Conservation (phyloP, 1,140 invertebrate species). For the Teleopsis dalmanni region DNA sequence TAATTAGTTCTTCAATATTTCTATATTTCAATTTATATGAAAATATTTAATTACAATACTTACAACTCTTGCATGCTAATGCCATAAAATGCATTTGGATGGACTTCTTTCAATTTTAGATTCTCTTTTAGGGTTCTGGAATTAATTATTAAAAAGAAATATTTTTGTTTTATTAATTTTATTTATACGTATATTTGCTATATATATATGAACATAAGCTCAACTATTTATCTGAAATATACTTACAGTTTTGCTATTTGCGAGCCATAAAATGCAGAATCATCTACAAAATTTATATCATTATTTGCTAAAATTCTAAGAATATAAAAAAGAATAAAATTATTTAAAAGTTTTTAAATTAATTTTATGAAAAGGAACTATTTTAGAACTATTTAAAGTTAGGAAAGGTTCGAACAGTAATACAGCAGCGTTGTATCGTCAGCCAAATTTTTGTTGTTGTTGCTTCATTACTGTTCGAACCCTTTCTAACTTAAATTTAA, state of each 20-base stretch:
- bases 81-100: slow-evolving; percentile 59
- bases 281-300: slow-evolving; percentile 52
- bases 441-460: too few species aligned
- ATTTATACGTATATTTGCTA: slow-evolving; percentile 4
- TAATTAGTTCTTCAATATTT: neutral
- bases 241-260: slow-evolving; percentile 61
- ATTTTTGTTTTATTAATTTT: too few species aligned
- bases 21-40: neutral
- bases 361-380: neutral
- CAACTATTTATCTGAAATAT: slow-evolving; percentile 4
- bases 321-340: slow-evolving; percentile 19
- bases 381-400: neutral
- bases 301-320: slow-evolving; percentile 56
- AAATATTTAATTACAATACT: slow-evolving; percentile 35
- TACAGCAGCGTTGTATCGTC: too few species aligned
- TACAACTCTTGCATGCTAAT: slow-evolving; percentile 55
- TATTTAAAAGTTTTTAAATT: slow-evolving; percentile 4
- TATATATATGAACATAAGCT: slow-evolving; percentile 4
- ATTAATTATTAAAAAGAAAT: slow-evolving; percentile 13
- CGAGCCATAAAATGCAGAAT: slow-evolving; percentile 57
- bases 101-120: slow-evolving; percentile 50
- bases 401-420: too few species aligned
- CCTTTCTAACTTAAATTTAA: too few species aligned
- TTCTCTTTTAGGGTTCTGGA: slow-evolving; percentile 64
- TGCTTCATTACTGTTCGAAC: too few species aligned